Evolutionary conservation across 2,797 vertebrate genomes (phyloP).

Genomic region (Anisognathus igniventris): DNA sequence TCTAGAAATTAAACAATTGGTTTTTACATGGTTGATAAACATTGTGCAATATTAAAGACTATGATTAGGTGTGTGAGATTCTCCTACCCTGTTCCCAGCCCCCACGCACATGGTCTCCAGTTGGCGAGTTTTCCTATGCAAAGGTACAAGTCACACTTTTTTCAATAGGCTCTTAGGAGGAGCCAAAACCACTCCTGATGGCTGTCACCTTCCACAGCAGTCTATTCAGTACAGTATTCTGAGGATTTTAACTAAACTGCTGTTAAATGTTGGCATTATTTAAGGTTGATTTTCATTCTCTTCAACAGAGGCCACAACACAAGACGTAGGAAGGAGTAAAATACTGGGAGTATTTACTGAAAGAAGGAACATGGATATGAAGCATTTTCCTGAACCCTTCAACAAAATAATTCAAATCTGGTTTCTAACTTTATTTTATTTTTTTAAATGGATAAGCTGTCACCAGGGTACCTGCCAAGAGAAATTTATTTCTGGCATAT

Average conservation of each 20-base stretch:
- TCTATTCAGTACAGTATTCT: not conserved
- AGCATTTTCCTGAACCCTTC: not conserved
- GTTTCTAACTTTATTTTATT: not conserved
- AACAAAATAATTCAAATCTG: not conserved
- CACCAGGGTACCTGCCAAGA: not conserved
- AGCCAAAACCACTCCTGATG: not conserved
- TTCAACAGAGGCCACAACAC: not conserved
- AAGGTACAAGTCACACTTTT: not conserved
- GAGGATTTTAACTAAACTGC: not conserved
- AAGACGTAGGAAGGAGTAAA: rapidly evolving
- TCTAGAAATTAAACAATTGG: conserved; percentile 50
- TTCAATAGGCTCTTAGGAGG: not conserved
- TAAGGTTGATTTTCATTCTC: not conserved
- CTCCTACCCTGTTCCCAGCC: not conserved
- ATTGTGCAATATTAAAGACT: conserved; percentile 11
- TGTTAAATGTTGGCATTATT: not conserved
- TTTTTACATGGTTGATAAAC: conserved; percentile 54
- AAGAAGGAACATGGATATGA: not conserved
- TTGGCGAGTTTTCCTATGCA: not conserved
- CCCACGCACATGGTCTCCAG: rapidly evolving
- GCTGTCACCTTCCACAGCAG: not conserved
- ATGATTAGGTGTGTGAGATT: not conserved
- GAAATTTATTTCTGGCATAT: not conserved
- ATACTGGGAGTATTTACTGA: not conserved
- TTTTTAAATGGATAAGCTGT: not conserved